These are phyloP conservation scores for Leistus spinibarbis DNA, from an alignment of 2,888 invertebrate species.

Conservation along the genomic window DNA sequence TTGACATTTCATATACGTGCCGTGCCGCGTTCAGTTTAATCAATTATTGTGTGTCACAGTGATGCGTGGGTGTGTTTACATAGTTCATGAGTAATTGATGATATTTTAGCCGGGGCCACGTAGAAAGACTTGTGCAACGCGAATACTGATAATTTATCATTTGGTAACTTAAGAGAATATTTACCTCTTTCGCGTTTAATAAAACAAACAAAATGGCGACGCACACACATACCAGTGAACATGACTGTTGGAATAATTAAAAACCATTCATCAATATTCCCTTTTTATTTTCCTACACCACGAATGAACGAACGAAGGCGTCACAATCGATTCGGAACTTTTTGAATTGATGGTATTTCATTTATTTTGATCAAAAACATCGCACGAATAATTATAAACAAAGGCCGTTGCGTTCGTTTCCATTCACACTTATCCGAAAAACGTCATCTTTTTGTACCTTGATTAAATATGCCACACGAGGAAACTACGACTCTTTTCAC, in stretches of 20 bases:
- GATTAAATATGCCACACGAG: too few species aligned
- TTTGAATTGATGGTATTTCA: too few species aligned
- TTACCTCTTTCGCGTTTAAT: constrained; percentile 10
- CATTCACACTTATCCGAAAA: too few species aligned
- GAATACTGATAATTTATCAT: constrained; percentile 25
- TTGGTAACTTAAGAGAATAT: constrained; percentile 19
- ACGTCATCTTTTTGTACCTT: too few species aligned
- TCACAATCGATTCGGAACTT: too few species aligned
- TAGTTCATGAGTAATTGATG: constrained; percentile 28
- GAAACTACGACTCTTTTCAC: too few species aligned
- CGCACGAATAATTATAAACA: too few species aligned
- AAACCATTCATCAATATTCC: constrained; percentile 23
- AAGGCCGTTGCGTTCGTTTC: too few species aligned
- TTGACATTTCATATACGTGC: too few species aligned
- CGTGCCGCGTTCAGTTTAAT: constrained; percentile 4
- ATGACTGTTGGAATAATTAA: constrained; percentile 6
- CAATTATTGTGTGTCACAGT: constrained; percentile 28
- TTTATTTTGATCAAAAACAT: too few species aligned
- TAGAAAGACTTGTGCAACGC: constrained; percentile 14
- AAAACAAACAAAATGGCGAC: constrained; percentile 16
- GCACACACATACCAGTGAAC: too few species aligned
- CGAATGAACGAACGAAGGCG: too few species aligned
- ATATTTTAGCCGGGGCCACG: constrained; percentile 20
- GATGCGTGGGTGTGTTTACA: constrained; percentile 23
- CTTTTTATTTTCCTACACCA: not conserved